These are phyloP conservation scores for Nasonia giraulti DNA, from an alignment of 1,140 invertebrate genomes.

Conservation along the genomic window DNA sequence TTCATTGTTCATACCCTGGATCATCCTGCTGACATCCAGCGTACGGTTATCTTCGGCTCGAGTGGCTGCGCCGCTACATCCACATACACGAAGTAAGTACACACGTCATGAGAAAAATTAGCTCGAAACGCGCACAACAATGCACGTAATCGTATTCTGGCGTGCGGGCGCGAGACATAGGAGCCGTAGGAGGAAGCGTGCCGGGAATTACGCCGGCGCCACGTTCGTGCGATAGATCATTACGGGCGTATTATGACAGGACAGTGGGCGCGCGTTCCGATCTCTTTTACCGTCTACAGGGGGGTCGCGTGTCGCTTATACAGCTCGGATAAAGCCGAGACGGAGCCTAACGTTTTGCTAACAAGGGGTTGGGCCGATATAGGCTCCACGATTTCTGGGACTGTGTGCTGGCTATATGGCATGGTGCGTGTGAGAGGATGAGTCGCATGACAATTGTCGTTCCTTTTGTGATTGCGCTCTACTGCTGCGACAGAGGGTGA, in stretches of 20 bases:
- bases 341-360: slow-evolving; percentile 26
- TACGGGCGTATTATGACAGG: slow-evolving; percentile 71
- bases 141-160: slow-evolving; percentile 65
- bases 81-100: neutral
- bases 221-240: slow-evolving; percentile 68
- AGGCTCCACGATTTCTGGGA: neutral
- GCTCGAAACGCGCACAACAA: slow-evolving; percentile 57
- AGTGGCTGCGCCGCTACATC: neutral
- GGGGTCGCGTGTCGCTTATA: slow-evolving; percentile 50
- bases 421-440: neutral
- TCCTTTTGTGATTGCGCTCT: slow-evolving; percentile 17
- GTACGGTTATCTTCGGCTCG: neutral
- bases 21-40: slow-evolving; percentile 17
- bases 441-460: slow-evolving; percentile 36
- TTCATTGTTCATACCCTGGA: neutral
- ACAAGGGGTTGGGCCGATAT: slow-evolving; percentile 30
- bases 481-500: neutral
- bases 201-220: slow-evolving; percentile 65
- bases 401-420: neutral
- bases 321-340: slow-evolving; percentile 33
- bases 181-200: slow-evolving; percentile 62
- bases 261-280: slow-evolving; percentile 56
- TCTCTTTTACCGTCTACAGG: slow-evolving; percentile 52
- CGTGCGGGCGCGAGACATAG: slow-evolving; percentile 61
- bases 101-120: slow-evolving; percentile 68